Percentiles rank a stretch among this genome's conserved stretches.
Conservation (phyloP, 2,797 vertebrate species). For the Dryobates pubescens region DNA sequence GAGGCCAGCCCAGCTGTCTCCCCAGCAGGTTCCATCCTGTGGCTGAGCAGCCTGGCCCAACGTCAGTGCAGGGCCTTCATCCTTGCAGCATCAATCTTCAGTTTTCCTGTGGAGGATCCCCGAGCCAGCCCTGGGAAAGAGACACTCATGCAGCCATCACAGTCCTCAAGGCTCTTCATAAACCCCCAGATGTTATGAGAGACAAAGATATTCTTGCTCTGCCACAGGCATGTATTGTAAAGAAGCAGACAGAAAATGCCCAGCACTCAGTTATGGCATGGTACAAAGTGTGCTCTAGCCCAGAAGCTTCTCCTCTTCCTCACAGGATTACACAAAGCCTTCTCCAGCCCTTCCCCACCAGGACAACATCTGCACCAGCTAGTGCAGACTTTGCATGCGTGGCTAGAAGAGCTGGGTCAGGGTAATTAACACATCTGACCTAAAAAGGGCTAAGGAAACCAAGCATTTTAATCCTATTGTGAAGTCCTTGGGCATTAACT, state of each 20-base stretch:
- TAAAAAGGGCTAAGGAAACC: not conserved
- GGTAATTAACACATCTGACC: not conserved
- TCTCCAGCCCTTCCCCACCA: not conserved
- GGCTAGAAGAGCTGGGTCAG: not conserved
- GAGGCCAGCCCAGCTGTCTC: not conserved
- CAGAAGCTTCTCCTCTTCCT: not conserved
- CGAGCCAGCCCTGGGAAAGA: not conserved
- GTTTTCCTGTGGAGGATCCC: not conserved
- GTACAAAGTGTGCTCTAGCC: not conserved
- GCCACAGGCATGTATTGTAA: not conserved
- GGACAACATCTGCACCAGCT: accelerated
- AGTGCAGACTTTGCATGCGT: accelerated
- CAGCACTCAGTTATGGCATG: not conserved
- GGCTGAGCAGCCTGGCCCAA: not conserved
- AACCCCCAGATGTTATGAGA: not conserved
- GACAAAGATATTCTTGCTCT: not conserved
- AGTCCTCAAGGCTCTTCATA: not conserved
- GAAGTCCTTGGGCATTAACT: accelerated
- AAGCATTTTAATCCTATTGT: not conserved
- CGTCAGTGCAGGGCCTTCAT: accelerated
- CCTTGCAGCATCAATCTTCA: not conserved
- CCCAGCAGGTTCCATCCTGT: not conserved
- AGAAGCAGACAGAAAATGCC: not conserved
- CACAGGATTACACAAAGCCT: not conserved
- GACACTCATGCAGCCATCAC: not conserved